Evolutionary conservation across 2,113 vertebrate species (phyloP).

Genomic region (Euleptes europaea): DNA sequence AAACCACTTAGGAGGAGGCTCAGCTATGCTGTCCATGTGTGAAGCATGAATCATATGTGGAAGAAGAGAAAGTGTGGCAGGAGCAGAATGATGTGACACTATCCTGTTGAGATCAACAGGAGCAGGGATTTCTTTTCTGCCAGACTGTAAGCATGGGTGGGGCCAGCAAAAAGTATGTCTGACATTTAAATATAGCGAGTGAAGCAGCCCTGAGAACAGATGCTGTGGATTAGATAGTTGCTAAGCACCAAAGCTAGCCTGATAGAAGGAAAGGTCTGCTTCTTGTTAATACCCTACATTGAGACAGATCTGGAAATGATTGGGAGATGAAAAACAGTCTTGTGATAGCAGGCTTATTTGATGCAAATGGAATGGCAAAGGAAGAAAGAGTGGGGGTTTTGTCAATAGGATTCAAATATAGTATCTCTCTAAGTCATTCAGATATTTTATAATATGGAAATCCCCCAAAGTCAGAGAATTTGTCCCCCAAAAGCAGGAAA

Average conservation of each 20-base stretch:
- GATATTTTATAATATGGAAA: too few relatives aligned
- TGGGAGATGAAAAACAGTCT: neutral
- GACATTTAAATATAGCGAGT: neutral
- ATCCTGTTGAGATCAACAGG: neutral
- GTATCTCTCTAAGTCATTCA: neutral
- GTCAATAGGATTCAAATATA: neutral
- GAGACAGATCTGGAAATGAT: constrained; percentile 12
- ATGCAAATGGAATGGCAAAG: neutral
- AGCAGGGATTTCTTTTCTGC: neutral
- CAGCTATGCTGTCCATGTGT: too few relatives aligned
- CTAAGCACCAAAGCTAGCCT: constrained; percentile 38
- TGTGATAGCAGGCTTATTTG: constrained; percentile 22
- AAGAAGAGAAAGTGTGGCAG: neutral
- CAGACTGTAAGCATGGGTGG: neutral
- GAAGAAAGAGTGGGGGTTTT: neutral
- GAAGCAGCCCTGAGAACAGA: neutral
- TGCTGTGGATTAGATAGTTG: constrained; percentile 9
- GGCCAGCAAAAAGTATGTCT: neutral
- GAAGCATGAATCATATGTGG: neutral
- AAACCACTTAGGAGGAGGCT: too few relatives aligned
- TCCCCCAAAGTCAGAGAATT: too few relatives aligned
- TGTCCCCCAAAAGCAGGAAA: too few relatives aligned
- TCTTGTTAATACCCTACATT: constrained; percentile 6
- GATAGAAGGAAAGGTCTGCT: constrained; percentile 35
- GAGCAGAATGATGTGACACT: neutral